Evolutionary conservation across 2,113 vertebrate genomes (phyloP), one percentile per base, ranked within the genome.

Genomic region (Nannospalax galili): DNA sequence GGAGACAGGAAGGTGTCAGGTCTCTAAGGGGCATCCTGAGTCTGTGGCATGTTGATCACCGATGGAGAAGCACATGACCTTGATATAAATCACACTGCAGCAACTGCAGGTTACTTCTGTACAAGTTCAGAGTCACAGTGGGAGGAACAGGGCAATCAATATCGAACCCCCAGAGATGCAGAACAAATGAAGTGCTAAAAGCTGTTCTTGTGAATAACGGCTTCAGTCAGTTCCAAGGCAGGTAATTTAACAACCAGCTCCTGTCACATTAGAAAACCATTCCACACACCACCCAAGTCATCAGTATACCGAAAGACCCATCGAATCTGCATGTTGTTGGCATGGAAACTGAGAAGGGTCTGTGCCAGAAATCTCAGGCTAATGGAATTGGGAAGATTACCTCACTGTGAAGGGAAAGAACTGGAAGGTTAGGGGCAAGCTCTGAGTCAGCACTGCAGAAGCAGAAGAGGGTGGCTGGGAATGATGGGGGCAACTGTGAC

Each of bases 361-460:
- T 26, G 73, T 35, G 60, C 35, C 28, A 69, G 69, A 90, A 86
- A 32, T 60, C 75, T 35, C 16, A 70, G 56, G 65, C 45, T 24
- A 16, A 48, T 37, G 75, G 81, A 17, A 32, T 0, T 15, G 2
- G 20, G 37, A 60, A 40, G 7, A 35, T 19, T 9, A 32, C 16
- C 37, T 89, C 73, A 14, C 73, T 28, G n/a, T 37, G 60, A 79
- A 85, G 69, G 88, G 30, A 82, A 32, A 82, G 60, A 65, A 65
- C 9, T 16, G 1, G 1, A 20, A 0, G 42, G 32, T 58, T 0
- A 7, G 17, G 22, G 56, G 40, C 28, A 9, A n/a, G 56, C 17
- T 28, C 22, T 64, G 69, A 58, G 32, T 70, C 11, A 70, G 12
- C 30, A 35, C 1, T 28, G 32, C 24, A 35, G 67, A 56, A 19